Percentiles rank a stretch among this genome's conserved stretches.
Evolutionary conservation across 2,888 invertebrate species (phyloP).

Genomic region (Subacronicta megacephala): DNA sequence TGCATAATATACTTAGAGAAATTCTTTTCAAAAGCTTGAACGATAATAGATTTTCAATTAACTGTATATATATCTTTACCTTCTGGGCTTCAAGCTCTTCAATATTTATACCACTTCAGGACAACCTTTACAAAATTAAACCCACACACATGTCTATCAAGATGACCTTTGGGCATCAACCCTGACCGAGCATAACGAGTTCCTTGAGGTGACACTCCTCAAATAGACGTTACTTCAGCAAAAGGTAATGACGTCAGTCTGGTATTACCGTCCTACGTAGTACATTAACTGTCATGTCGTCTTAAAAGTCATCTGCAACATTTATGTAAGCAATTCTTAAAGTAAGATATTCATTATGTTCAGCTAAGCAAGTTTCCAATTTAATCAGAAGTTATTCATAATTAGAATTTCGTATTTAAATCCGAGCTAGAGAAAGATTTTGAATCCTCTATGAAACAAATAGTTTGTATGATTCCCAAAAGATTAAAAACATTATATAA

Average conservation of each 20-base stretch:
- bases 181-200: conserved; percentile 20
- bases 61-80: not conserved
- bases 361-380: too few species aligned
- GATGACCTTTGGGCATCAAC: conserved; percentile 34
- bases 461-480: not conserved
- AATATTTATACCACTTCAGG: conserved; percentile 6
- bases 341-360: too few species aligned
- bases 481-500: not conserved
- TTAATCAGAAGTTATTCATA: too few species aligned
- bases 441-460: not conserved
- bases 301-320: too few species aligned
- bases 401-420: too few species aligned
- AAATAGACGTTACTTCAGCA: conserved; percentile 31
- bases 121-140: conserved; percentile 16
- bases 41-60: conserved; percentile 14
- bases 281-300: conserved; percentile 19
- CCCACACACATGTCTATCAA: conserved; percentile 1
- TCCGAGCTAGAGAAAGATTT: not conserved
- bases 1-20: too few species aligned
- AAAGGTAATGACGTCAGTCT: conserved; percentile 45
- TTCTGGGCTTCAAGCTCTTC: not conserved
- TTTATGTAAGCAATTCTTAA: too few species aligned
- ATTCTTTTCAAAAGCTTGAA: too few species aligned
- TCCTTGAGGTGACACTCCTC: conserved; percentile 36
- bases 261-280: conserved; percentile 35